A percentile compares a stretch with the other conserved stretches of the same genome.
phyloP scores from a whole-genome alignment of 2,113 vertebrate genomes.

The Megaceryle maxima region DNA sequence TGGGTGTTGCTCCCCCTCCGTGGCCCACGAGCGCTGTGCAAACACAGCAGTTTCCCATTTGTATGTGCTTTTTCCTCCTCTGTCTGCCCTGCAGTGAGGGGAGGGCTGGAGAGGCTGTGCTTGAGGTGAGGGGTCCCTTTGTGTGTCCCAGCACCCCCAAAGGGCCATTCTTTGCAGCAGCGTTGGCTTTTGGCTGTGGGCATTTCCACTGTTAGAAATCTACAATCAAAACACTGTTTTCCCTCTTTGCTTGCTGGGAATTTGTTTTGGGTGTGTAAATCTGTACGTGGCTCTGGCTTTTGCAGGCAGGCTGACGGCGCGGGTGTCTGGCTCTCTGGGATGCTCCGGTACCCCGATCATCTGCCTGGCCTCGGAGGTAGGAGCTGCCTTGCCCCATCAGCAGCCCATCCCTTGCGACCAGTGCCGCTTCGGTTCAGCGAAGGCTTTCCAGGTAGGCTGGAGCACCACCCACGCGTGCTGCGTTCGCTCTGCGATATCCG shows the following conservation, averaged over 20 bases:
- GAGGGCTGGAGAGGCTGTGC: rapidly evolving
- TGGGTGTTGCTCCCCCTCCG: neutral
- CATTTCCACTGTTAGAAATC: neutral
- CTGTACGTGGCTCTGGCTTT: rapidly evolving
- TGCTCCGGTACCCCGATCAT: neutral
- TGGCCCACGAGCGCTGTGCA: neutral
- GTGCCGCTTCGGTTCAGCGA: rapidly evolving
- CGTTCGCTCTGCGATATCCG: neutral
- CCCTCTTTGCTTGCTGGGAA: neutral
- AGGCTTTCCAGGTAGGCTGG: neutral
- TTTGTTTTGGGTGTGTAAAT: rapidly evolving
- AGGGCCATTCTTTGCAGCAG: no score
- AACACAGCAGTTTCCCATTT: neutral
- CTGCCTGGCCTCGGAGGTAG: rapidly evolving
- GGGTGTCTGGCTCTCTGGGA: rapidly evolving
- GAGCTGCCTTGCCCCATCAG: rapidly evolving
- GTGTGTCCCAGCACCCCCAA: neutral
- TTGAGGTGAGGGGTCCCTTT: rapidly evolving
- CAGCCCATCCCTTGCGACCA: rapidly evolving
- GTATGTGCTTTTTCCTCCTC: rapidly evolving
- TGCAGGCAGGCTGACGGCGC: rapidly evolving
- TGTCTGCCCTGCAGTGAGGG: rapidly evolving
- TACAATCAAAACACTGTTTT: neutral
- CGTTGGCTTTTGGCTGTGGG: rapidly evolving
- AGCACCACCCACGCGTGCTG: rapidly evolving